Percentiles rank a stretch among this genome's conserved stretches.
Evolutionary conservation across 1,140 invertebrate genomes (phyloP).

Genomic region (Drosophila subobscura): DNA sequence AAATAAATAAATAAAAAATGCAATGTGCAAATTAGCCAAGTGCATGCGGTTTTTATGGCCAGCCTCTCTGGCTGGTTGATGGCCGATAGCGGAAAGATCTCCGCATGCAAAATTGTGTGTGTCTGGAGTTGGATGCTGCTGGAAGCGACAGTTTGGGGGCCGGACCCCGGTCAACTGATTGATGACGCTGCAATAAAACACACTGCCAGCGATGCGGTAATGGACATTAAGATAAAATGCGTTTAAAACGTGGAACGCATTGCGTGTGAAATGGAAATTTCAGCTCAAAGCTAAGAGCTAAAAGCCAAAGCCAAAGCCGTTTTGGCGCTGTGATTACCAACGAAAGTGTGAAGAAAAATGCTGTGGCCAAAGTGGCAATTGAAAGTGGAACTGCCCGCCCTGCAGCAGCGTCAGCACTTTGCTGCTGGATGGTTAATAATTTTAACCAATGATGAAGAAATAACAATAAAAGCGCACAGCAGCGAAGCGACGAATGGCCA

Average conservation of each 20-base stretch:
- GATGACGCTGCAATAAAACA: constrained; percentile 74
- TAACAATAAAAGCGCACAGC: constrained; percentile 66
- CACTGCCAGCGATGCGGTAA: constrained; percentile 70
- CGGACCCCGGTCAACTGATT: constrained; percentile 44
- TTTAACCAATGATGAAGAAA: constrained; percentile 61
- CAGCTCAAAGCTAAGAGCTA: background rate
- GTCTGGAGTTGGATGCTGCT: background rate
- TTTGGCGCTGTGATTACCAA: constrained; percentile 63
- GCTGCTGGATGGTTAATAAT: constrained; percentile 36
- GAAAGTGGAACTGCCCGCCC: constrained; percentile 41
- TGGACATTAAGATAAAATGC: constrained; percentile 72
- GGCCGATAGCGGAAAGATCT: constrained; percentile 50
- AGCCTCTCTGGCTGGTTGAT: constrained; percentile 32
- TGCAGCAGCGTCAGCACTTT: constrained; percentile 25
- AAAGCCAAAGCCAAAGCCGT: constrained; percentile 20
- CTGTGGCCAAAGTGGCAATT: constrained; percentile 54
- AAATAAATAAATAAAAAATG: constrained; percentile 31
- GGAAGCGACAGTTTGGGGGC: constrained; percentile 23
- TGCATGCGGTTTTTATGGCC: constrained; percentile 43
- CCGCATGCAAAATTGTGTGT: constrained; percentile 17
- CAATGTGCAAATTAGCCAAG: constrained; percentile 67
- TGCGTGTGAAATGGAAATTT: constrained; percentile 61
- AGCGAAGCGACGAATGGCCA: constrained; percentile 50
- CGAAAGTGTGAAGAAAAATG: constrained; percentile 78
- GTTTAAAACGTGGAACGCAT: constrained; percentile 44